phyloP scores from a whole-genome alignment of 1,140 invertebrate genomes.

The Leptinotarsa lineolata region DNA sequence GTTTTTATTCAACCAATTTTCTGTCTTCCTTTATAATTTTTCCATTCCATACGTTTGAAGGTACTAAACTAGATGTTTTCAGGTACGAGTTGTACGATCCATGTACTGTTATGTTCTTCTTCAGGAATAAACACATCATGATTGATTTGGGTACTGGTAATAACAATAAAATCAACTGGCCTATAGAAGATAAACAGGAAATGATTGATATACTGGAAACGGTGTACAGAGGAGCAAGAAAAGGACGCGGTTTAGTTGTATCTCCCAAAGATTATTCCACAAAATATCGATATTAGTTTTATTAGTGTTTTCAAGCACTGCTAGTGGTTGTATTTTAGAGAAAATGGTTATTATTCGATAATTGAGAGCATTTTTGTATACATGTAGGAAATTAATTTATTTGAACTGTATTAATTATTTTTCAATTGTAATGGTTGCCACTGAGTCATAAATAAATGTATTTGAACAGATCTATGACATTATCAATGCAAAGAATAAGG shows the following conservation, averaged over 20 bases:
- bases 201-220: constrained; percentile 99
- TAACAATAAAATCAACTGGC: constrained; percentile 99
- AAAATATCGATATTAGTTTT: constrained; percentile 95
- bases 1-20: too few species aligned
- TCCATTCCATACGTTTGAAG: too few species aligned
- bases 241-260: constrained; percentile 98
- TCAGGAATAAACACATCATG: constrained; percentile 99
- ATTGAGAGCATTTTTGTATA: too few species aligned
- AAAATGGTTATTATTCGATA: too few species aligned
- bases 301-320: not conserved
- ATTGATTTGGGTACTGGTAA: constrained; percentile 99
- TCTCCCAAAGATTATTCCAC: constrained; percentile 99
- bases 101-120: constrained; percentile 99
- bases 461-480: too few species aligned
- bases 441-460: too few species aligned
- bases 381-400: too few species aligned
- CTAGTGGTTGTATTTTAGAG: too few species aligned
- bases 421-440: too few species aligned
- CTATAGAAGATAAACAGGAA: constrained; percentile 97
- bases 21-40: too few species aligned
- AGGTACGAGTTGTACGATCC: constrained; percentile 99
- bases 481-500: too few species aligned
- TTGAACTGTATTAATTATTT: too few species aligned
- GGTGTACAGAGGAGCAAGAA: constrained; percentile 96
- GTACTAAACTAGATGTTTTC: constrained; percentile 40